Evolutionary conservation across 2,797 vertebrate genomes (phyloP).

Genomic region (Enteromius afrohamiltoni): DNA sequence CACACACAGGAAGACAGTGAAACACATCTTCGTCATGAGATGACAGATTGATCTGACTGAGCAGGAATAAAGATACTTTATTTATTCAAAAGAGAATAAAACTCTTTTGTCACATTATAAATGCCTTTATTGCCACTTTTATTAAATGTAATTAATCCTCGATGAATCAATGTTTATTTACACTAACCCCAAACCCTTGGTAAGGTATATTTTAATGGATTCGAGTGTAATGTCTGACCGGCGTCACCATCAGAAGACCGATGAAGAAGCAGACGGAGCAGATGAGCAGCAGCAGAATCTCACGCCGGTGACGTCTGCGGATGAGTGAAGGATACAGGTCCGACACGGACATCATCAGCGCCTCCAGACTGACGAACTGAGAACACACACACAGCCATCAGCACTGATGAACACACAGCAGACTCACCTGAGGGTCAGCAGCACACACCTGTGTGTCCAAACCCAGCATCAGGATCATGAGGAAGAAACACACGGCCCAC

Average conservation of each 20-base stretch:
- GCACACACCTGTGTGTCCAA: constrained; percentile 89
- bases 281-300: constrained; percentile 85
- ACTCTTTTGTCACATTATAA: background rate
- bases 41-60: background rate
- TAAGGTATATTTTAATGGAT: no score
- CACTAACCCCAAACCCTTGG: no score
- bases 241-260: constrained; percentile 87
- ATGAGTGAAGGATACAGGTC: constrained; percentile 87
- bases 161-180: no score
- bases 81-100: no score
- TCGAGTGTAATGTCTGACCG: constrained; percentile 72
- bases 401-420: background rate
- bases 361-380: constrained; percentile 93
- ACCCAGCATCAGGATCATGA: constrained; percentile 94
- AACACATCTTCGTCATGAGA: background rate
- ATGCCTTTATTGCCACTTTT: background rate
- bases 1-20: background rate
- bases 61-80: background rate
- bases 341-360: constrained; percentile 86
- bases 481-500: constrained; percentile 93
- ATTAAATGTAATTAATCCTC: background rate
- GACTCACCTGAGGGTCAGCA: background rate
- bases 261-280: constrained; percentile 82
- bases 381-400: background rate
- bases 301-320: constrained; percentile 79